Conservation (phyloP, 2,888 invertebrate genomes). For the Napeogenes inachia region DNA sequence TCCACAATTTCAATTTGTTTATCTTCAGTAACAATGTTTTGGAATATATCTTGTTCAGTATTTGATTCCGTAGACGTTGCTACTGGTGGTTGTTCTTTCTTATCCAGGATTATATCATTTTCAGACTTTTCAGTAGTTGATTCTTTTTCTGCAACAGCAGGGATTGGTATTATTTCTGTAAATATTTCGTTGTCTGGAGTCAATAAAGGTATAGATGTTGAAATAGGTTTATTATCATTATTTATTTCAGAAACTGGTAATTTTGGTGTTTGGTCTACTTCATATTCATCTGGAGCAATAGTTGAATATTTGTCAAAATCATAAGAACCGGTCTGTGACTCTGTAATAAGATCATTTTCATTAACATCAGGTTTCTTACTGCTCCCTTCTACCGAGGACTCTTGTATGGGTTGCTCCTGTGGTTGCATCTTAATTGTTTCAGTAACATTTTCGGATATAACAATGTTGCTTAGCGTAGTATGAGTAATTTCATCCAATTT, state of each 20-base stretch:
- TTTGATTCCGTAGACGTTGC: conserved; percentile 10
- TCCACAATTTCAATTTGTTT: neutral
- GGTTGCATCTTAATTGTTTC: conserved; percentile 8
- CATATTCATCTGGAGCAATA: conserved; percentile 16
- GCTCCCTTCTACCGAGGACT: conserved; percentile 7
- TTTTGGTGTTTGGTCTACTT: conserved; percentile 25
- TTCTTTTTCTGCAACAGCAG: conserved; percentile 6
- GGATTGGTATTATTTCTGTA: conserved; percentile 25
- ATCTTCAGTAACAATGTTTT: neutral
- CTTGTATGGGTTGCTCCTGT: neutral
- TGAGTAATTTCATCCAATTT: conserved; percentile 20
- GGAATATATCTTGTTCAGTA: conserved; percentile 6
- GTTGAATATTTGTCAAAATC: conserved; percentile 7
- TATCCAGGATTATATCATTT: conserved; percentile 5
- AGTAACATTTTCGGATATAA: conserved; percentile 5
- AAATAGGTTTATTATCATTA: conserved; percentile 22
- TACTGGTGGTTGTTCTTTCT: conserved; percentile 9
- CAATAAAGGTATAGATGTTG: conserved; percentile 19
- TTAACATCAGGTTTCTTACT: conserved; percentile 1
- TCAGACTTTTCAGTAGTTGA: conserved; percentile 13
- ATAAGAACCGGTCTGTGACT: neutral
- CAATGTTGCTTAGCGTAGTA: neutral
- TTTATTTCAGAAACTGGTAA: conserved; percentile 16
- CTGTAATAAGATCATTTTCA: conserved; percentile 6
- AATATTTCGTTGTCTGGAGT: conserved; percentile 29